Conservation (phyloP, 2,113 vertebrate species). For the Tachysurus fulvidraco region DNA sequence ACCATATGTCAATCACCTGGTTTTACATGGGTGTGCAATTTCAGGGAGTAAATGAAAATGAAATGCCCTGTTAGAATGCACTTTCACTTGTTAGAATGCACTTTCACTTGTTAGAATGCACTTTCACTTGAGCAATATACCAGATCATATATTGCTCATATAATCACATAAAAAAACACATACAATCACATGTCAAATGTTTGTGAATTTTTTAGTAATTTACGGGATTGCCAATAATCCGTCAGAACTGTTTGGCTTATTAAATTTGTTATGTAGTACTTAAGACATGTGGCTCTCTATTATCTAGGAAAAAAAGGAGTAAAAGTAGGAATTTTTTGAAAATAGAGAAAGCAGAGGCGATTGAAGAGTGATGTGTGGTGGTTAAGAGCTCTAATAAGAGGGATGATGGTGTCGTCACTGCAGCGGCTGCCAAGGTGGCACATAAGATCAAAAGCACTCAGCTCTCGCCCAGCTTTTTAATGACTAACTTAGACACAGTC, state of each 20-base stretch:
- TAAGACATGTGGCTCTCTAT: background rate
- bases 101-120: background rate
- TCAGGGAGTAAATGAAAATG: background rate
- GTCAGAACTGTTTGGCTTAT: background rate
- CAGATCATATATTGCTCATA: background rate
- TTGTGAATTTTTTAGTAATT: background rate
- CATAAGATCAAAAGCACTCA: constrained; percentile 54
- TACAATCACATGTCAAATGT: background rate
- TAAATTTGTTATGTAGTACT: background rate
- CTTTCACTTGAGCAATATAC: background rate
- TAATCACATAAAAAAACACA: background rate
- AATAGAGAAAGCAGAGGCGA: background rate
- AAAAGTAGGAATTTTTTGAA: background rate
- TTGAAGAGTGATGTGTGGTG: background rate
- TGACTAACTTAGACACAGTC: constrained; percentile 56
- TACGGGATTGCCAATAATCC: background rate
- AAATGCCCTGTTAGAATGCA: background rate
- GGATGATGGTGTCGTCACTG: constrained; percentile 56
- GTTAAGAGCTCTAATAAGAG: constrained; percentile 15
- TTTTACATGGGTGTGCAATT: background rate
- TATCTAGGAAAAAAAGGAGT: background rate
- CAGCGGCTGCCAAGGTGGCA: constrained; percentile 59
- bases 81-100: background rate
- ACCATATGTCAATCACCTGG: background rate
- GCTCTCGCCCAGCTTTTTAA: constrained; percentile 60